A percentile compares a stretch with the other conserved stretches of the same genome.
Conservation (phyloP, 2,888 invertebrate genomes). For the Caenorhabditis sp. region DNA sequence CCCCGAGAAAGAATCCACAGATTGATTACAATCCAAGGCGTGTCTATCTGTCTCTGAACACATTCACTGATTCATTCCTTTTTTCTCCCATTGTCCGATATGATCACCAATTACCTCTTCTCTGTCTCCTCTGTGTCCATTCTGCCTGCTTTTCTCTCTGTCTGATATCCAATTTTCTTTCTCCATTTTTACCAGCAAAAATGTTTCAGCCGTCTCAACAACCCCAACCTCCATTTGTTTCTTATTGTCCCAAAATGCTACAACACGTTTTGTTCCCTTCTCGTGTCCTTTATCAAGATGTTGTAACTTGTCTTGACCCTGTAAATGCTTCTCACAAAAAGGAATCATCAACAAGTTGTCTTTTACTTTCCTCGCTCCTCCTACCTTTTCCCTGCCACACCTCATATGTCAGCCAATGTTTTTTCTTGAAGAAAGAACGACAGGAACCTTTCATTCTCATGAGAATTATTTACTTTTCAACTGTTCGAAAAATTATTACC, state of each 20-base stretch:
- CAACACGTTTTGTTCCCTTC: slow-evolving; percentile 55
- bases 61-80: slow-evolving; percentile 14
- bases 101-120: slow-evolving; percentile 60
- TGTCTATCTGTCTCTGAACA: slow-evolving; percentile 42
- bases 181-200: slow-evolving; percentile 27
- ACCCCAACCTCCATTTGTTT: slow-evolving; percentile 8
- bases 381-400: slow-evolving; percentile 28
- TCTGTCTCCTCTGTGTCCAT: slow-evolving; percentile 1
- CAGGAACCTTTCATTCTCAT: neutral
- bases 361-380: slow-evolving; percentile 13
- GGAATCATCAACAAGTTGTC: slow-evolving; percentile 49
- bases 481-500: slow-evolving; percentile 30
- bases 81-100: slow-evolving; percentile 47
- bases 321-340: slow-evolving; percentile 43
- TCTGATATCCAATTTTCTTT: slow-evolving; percentile 49
- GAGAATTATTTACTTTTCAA: slow-evolving; percentile 58
- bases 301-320: slow-evolving; percentile 65
- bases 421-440: neutral
- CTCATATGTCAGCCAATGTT: slow-evolving; percentile 26
- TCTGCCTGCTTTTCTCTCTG: neutral
- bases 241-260: slow-evolving; percentile 15
- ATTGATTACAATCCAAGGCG: slow-evolving; percentile 51
- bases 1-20: slow-evolving; percentile 7
- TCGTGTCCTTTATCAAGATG: slow-evolving; percentile 41
- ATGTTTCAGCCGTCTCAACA: slow-evolving; percentile 48